Percentiles rank a stretch among this genome's conserved stretches.
Evolutionary conservation across 2,888 invertebrate genomes (phyloP).

Genomic region (Cremastinae sp.): DNA sequence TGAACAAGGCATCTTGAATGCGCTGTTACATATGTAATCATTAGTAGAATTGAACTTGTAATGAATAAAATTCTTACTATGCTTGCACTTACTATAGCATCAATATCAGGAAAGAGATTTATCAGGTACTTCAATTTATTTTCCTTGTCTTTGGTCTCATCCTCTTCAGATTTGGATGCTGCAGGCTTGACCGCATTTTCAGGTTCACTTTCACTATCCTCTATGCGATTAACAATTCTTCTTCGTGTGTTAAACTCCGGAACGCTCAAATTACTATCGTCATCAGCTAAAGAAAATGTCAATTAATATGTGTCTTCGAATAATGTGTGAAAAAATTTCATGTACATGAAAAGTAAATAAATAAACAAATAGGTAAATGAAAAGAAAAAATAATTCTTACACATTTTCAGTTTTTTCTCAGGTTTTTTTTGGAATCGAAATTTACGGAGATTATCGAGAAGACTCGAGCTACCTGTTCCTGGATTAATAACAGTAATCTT

Average conservation of each 20-base stretch:
- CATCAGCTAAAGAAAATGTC: constrained; percentile 71
- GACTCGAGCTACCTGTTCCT: constrained; percentile 81
- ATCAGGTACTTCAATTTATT: constrained; percentile 82
- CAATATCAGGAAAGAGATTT: constrained; percentile 84
- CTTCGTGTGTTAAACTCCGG: constrained; percentile 71
- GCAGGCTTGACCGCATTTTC: constrained; percentile 66
- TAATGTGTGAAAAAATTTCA: not conserved
- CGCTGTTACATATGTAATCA: constrained; percentile 67
- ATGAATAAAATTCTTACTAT: not conserved
- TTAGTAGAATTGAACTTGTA: not conserved
- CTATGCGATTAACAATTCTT: constrained; percentile 74
- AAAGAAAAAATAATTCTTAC: constrained; percentile 64
- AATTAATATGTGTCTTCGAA: not conserved
- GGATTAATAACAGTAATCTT: constrained; percentile 74
- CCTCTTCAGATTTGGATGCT: constrained; percentile 61
- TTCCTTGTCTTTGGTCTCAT: constrained; percentile 70
- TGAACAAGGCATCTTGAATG: constrained; percentile 69
- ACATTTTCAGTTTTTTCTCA: constrained; percentile 72
- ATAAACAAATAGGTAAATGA: constrained; percentile 11
- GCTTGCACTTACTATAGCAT: constrained; percentile 82
- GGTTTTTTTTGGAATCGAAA: constrained; percentile 87
- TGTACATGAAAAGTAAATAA: not conserved
- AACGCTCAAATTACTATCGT: constrained; percentile 74
- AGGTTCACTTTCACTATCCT: constrained; percentile 76
- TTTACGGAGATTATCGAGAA: constrained; percentile 85